phyloP scores from a whole-genome alignment of 2,888 invertebrate genomes.

The Nomada ruficornis region DNA sequence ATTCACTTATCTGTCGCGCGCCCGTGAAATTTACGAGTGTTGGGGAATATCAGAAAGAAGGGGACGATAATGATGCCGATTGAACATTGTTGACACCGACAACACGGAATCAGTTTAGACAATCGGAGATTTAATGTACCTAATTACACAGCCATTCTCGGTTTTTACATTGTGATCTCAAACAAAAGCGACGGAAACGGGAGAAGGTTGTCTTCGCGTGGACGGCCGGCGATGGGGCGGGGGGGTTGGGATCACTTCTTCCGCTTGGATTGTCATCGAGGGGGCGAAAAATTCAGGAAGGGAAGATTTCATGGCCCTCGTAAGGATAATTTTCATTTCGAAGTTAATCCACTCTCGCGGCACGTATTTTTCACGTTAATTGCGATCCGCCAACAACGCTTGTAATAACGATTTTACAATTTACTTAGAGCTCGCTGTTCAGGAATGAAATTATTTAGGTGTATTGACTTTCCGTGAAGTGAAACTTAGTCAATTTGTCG shows the following conservation, averaged over 20 bases:
- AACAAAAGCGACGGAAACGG: slow-evolving; percentile 70
- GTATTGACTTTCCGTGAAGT: neutral
- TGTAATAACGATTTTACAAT: slow-evolving; percentile 19
- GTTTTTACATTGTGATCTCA: slow-evolving; percentile 75
- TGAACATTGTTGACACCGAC: slow-evolving; percentile 52
- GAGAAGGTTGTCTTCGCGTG: slow-evolving; percentile 56
- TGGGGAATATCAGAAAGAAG: neutral
- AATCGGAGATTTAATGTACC: slow-evolving; percentile 45
- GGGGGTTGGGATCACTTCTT: slow-evolving; percentile 78
- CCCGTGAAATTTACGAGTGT: neutral
- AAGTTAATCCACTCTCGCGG: slow-evolving; percentile 46
- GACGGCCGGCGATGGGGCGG: slow-evolving; percentile 51
- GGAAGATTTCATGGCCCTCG: slow-evolving; percentile 53
- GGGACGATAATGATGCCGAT: slow-evolving; percentile 24
- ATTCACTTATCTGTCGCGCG: neutral
- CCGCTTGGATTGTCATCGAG: slow-evolving; percentile 78
- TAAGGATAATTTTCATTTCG: slow-evolving; percentile 56
- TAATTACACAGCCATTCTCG: slow-evolving; percentile 73
- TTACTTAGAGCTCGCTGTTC: slow-evolving; percentile 7
- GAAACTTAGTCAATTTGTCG: too few relatives aligned
- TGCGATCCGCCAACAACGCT: slow-evolving; percentile 3
- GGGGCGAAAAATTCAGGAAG: slow-evolving; percentile 64
- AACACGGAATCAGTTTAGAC: slow-evolving; percentile 38
- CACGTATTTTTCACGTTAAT: slow-evolving; percentile 43
- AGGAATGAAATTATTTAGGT: neutral